Evolutionary conservation across 2,888 invertebrate species (phyloP), one percentile per base, ranked within the genome.

Genomic region (Baccha elongata): DNA sequence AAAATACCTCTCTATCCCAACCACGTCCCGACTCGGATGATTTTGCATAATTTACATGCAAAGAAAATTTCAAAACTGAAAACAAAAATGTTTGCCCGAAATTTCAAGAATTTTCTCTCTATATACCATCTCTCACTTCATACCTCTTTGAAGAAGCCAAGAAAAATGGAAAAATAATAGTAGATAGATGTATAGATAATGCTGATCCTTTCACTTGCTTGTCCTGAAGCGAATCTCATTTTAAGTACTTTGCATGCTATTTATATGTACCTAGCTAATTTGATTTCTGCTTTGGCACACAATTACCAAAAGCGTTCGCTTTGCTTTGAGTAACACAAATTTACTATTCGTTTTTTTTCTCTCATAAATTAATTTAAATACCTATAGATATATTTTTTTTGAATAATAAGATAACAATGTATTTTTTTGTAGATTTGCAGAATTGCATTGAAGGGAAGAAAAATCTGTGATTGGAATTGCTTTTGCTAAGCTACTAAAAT

Each of bases 41-140:
- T 75, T 75, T 52, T 53, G 69, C 64, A 81, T 81, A 75, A 74
- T 81, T 75, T 75, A 71, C 60, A 81, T 81, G 60, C 55, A 69
- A 37, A 75, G 26, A 65, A 71, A 71, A 48, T 21, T 11, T 64
- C 29, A 21, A 29, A 44, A 42, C 42, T 60, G 11, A 26, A 60
- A 29, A 60, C 42, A 60, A 29, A 60, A 55, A 60, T 29, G 6
- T 8, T 40, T 23, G 0, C 4, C n/a, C 17, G 1, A 40, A 29
- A 44, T 29, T 29, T 29, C 11, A 15, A 8, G 17, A 44, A 44
- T 44, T 11, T 26, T 23, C 15, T 1, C 7, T 40, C 5, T 11
- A 26, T 29, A 13, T n/a, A 1, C 8, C 26, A 11, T 48, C 3
- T 48, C 23, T 48, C 2, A 8, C 44, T 44, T 17, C 5, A 37